Evolutionary conservation across 2,113 vertebrate genomes (phyloP).

Genomic region (Athene cunicularia): DNA sequence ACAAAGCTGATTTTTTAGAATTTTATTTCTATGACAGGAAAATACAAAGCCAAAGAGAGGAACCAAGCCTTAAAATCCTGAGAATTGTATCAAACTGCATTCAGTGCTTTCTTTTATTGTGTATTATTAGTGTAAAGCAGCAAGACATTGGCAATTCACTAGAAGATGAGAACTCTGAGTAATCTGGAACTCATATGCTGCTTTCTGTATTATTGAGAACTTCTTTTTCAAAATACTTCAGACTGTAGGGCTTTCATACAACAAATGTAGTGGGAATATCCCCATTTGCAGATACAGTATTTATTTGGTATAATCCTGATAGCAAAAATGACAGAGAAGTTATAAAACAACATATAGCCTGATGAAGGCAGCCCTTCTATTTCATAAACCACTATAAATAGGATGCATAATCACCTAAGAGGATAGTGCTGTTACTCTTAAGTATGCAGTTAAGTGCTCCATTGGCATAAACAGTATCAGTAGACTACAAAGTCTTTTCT

Average conservation of each 20-base stretch:
- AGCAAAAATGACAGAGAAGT: not conserved
- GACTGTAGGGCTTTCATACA: not conserved
- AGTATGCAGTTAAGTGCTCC: not conserved
- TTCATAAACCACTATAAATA: not conserved
- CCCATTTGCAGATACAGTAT: not conserved
- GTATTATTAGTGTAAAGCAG: not conserved
- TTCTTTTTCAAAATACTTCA: not conserved
- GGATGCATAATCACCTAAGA: not conserved
- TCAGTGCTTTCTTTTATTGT: slow-evolving; percentile 21
- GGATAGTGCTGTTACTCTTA: not conserved
- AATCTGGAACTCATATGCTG: not conserved
- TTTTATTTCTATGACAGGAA: slow-evolving; percentile 69
- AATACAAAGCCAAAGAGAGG: slow-evolving; percentile 34
- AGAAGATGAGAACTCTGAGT: not conserved
- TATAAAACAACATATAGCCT: not conserved
- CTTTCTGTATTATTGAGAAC: not conserved
- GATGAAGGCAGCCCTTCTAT: not conserved
- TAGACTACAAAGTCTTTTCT: not conserved
- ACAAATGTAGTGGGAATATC: not conserved
- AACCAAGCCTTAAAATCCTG: slow-evolving; percentile 55
- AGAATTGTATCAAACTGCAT: not conserved
- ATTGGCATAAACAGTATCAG: not conserved
- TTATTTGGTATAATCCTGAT: not conserved
- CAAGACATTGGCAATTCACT: not conserved
- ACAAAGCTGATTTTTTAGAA: not conserved